Percentiles rank a stretch among this genome's conserved stretches.
phyloP scores from a whole-genome alignment of 2,888 invertebrate species.

The Charanyca ferruginea region DNA sequence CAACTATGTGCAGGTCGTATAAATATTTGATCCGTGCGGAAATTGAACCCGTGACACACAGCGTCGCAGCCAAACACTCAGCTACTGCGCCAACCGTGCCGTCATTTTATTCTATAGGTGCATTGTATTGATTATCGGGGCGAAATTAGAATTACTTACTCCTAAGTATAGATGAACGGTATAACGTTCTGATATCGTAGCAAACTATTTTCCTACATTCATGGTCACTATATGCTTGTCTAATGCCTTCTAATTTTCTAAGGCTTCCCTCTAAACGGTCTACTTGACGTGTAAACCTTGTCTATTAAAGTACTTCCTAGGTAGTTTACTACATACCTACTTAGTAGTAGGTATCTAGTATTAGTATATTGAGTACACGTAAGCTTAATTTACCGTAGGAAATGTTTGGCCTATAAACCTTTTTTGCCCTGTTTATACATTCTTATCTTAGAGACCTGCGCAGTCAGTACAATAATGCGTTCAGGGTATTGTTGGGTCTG shows the following conservation, averaged over 20 bases:
- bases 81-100: too few species aligned
- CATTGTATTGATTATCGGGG: background rate
- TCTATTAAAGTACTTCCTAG: slow-evolving; percentile 49
- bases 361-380: slow-evolving; percentile 2
- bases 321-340: too few species aligned
- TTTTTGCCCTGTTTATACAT: too few species aligned
- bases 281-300: slow-evolving; percentile 73
- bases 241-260: slow-evolving; percentile 70
- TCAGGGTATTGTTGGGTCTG: too few species aligned
- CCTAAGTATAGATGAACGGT: background rate
- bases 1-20: too few species aligned
- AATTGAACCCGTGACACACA: too few species aligned
- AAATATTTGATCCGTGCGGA: too few species aligned
- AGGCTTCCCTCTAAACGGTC: slow-evolving; percentile 80
- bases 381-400: background rate
- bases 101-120: background rate
- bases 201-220: slow-evolving; percentile 10
- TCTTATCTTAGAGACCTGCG: too few species aligned
- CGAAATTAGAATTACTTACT: background rate
- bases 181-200: background rate
- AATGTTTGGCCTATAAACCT: background rate
- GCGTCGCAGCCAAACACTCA: too few species aligned
- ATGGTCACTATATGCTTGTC: slow-evolving; percentile 68
- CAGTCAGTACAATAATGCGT: too few species aligned
- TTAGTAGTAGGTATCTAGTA: background rate